These are phyloP conservation scores for Odocoileus hemionus DNA, from an alignment of 2,113 vertebrate species.

Conservation along the genomic window DNA sequence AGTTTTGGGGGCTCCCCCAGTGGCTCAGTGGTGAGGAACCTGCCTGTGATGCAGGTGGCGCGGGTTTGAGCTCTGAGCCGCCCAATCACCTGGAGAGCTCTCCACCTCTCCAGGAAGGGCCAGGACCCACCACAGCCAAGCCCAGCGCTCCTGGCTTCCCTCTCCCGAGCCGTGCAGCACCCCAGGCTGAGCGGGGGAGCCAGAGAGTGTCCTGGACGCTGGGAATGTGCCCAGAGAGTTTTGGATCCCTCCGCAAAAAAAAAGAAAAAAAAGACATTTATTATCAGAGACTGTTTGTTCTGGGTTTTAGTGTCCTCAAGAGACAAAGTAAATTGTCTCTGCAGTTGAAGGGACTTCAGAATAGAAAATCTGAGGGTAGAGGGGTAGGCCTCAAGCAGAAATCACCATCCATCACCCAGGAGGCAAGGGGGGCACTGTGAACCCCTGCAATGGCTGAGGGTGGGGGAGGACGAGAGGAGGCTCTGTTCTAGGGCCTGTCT, in stretches of 20 bases:
- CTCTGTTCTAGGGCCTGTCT: rapidly evolving
- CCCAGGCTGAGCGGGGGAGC: not conserved
- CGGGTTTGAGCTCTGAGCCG: not conserved
- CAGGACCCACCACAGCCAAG: rapidly evolving
- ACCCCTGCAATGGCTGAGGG: not conserved
- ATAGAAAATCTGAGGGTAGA: not conserved
- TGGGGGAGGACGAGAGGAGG: not conserved
- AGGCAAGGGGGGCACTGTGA: rapidly evolving
- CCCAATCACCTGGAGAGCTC: not conserved
- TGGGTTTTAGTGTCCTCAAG: not conserved
- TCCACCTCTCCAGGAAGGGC: not conserved
- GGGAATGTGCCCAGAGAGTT: slow-evolving; percentile 52
- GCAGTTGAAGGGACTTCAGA: not conserved
- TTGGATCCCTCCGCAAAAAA: slow-evolving; percentile 46
- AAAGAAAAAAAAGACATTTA: slow-evolving; percentile 48
- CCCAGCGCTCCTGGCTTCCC: not conserved
- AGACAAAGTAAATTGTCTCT: slow-evolving; percentile 39
- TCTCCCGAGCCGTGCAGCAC: not conserved
- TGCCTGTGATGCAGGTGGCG: not conserved
- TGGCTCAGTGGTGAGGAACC: not conserved
- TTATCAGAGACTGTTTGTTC: slow-evolving; percentile 53
- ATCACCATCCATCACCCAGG: not conserved
- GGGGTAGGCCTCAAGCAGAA: not conserved
- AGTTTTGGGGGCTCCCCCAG: not conserved
- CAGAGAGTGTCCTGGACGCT: not conserved